Evolutionary conservation across 2,888 invertebrate genomes (phyloP).

Genomic region (Elegia similella): DNA sequence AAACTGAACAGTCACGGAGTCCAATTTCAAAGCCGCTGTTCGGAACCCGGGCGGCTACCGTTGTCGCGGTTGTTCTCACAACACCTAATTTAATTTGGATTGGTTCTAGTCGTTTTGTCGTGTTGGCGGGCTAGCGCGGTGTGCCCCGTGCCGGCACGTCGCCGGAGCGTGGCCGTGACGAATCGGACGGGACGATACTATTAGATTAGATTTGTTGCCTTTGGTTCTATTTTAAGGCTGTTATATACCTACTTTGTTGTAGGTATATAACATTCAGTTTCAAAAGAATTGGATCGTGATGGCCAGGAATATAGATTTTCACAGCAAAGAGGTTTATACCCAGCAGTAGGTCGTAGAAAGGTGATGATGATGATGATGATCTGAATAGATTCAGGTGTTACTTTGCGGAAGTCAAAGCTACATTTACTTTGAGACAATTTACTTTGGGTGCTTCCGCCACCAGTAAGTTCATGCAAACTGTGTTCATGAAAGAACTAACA

Average conservation of each 20-base stretch:
- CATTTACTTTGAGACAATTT: too few species aligned
- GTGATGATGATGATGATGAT: too few species aligned
- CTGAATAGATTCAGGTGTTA: too few species aligned
- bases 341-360: too few species aligned
- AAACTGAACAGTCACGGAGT: neutral
- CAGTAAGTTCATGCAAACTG: too few species aligned
- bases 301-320: neutral
- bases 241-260: neutral
- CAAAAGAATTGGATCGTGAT: neutral
- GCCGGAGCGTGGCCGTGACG: constrained; percentile 11
- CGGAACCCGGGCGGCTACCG: neutral
- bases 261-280: neutral
- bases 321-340: too few species aligned
- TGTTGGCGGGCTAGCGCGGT: neutral
- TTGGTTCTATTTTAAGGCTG: neutral
- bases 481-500: too few species aligned
- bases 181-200: neutral
- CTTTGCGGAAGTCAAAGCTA: too few species aligned
- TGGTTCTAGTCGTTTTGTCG: constrained; percentile 12
- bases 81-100: constrained; percentile 13
- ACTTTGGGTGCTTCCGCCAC: too few species aligned
- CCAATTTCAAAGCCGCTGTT: neutral
- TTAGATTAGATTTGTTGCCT: neutral
- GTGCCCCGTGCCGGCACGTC: neutral
- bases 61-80: constrained; percentile 3